These are phyloP conservation scores for Actinemys pallida DNA, from an alignment of 2,113 vertebrate genomes.

Conservation along the genomic window DNA sequence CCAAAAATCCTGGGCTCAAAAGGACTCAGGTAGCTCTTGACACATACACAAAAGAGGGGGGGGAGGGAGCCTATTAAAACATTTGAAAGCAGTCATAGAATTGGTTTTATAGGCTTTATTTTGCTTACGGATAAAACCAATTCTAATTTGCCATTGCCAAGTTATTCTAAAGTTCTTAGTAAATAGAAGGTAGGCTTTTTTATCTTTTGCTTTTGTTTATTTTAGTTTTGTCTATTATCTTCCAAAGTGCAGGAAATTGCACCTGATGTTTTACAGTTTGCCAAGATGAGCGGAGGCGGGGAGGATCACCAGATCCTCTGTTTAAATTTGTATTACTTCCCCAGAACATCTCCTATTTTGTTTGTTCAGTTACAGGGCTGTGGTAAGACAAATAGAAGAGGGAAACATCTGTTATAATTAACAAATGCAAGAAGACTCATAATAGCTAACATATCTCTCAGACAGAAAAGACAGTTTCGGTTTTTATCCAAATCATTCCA, in stretches of 20 bases:
- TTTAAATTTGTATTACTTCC: background rate
- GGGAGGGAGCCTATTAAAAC: background rate
- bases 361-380: background rate
- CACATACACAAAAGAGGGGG: background rate
- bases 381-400: background rate
- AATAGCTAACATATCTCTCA: background rate
- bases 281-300: background rate
- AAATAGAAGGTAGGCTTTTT: background rate
- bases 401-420: background rate
- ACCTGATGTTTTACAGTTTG: background rate
- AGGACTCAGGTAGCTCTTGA: background rate
- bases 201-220: background rate
- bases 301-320: background rate
- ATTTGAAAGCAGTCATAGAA: background rate
- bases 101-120: background rate
- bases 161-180: background rate
- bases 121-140: background rate
- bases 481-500: background rate
- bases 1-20: no score
- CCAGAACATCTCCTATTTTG: background rate
- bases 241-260: background rate
- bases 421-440: background rate
- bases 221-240: background rate
- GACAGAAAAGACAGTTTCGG: background rate
- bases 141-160: background rate